These are phyloP conservation scores for Agrenia bidenticulata DNA, from an alignment of 2,888 invertebrate genomes.

Conservation along the genomic window DNA sequence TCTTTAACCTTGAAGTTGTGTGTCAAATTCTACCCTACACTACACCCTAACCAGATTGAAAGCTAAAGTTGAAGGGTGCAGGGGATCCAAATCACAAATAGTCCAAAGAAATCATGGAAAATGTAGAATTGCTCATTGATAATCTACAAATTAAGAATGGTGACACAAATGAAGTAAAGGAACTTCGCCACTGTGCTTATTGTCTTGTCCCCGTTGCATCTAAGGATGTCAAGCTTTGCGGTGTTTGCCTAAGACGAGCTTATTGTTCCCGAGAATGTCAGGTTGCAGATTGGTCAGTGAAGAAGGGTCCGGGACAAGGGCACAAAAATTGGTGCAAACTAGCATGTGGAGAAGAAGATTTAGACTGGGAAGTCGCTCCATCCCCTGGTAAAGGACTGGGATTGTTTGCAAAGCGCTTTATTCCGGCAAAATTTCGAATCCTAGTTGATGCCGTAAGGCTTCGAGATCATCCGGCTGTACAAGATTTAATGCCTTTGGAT, in stretches of 20 bases:
- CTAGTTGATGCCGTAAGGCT: conserved; percentile 15
- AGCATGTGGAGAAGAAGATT: conserved; percentile 23
- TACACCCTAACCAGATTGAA: no score
- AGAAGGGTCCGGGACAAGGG: conserved; percentile 19
- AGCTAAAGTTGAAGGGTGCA: no score
- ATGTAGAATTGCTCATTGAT: no score
- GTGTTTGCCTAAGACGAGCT: conserved; percentile 19
- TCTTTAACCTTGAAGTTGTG: no score
- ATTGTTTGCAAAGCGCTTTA: conserved; percentile 7
- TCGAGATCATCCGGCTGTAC: not conserved
- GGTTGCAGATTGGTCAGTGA: conserved; percentile 19
- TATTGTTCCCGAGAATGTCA: conserved; percentile 28
- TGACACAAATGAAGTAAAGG: not conserved
- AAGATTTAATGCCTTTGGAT: conserved; percentile 10
- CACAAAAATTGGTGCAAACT: conserved; percentile 32
- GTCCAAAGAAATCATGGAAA: no score
- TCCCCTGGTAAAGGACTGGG: conserved; percentile 25
- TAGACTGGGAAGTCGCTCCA: conserved; percentile 21
- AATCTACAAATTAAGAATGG: no score
- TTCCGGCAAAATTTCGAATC: conserved; percentile 18
- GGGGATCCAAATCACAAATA: no score
- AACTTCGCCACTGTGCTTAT: conserved; percentile 21
- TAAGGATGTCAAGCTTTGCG: conserved; percentile 9
- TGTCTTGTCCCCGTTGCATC: conserved; percentile 1
- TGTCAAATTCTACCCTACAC: no score